Conservation (phyloP, 2,113 vertebrate genomes). For the Synodontis membranacea region DNA sequence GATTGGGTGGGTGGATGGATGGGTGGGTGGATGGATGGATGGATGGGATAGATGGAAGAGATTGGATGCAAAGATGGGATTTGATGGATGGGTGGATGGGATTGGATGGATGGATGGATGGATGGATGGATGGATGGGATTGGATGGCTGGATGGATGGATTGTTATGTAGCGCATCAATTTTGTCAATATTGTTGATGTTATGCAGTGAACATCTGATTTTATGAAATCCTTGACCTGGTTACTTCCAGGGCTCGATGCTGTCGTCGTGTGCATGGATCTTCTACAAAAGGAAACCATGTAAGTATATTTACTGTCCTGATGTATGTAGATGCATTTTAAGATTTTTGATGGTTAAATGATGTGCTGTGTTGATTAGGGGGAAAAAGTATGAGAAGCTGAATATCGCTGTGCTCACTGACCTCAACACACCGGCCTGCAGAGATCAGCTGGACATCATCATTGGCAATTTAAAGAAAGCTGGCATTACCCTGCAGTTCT, state of each 20-base stretch:
- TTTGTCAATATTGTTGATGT: background rate
- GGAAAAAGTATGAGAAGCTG: conserved; percentile 83
- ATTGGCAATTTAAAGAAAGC: conserved; percentile 82
- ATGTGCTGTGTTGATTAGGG: conserved; percentile 68
- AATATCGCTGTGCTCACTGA: conserved; percentile 88
- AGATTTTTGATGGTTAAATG: background rate
- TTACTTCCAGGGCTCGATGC: conserved; percentile 86
- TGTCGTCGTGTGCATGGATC: conserved; percentile 93
- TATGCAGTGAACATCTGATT: background rate
- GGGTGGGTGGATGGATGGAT: no score
- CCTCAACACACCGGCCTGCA: conserved; percentile 79
- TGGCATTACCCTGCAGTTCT: conserved; percentile 87
- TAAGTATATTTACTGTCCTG: conserved; percentile 66
- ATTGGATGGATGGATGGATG: no score
- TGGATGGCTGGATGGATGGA: no score
- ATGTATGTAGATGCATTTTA: background rate
- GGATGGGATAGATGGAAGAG: no score
- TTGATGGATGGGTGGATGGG: no score
- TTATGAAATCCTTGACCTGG: conserved; percentile 59
- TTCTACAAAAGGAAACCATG: conserved; percentile 84
- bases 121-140: no score
- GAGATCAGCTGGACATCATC: conserved; percentile 86
- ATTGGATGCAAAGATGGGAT: no score
- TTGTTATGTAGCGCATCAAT: background rate
- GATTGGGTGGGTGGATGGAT: no score